phyloP scores from a whole-genome alignment of 1,140 invertebrate species.

The Stegodyphus dumicola region DNA sequence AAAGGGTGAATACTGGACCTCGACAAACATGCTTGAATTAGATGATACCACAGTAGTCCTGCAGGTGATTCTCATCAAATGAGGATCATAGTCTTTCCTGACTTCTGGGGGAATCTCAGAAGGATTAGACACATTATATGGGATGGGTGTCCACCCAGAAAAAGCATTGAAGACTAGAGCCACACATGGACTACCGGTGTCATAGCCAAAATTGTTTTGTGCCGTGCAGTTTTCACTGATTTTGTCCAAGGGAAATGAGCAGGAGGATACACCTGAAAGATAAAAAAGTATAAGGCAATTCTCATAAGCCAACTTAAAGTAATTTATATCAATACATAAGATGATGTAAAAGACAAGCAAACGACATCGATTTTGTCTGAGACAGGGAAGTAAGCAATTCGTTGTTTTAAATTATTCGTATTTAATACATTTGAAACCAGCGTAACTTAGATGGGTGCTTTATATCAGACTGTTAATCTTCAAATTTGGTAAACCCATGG shows the following conservation, averaged over 20 bases:
- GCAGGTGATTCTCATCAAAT: conserved; percentile 29
- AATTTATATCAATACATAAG: background rate
- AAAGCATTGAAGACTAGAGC: conserved; percentile 44
- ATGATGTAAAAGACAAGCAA: background rate
- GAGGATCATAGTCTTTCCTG: conserved; percentile 4
- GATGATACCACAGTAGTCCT: conserved; percentile 1
- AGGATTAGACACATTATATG: conserved; percentile 25
- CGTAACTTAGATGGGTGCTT: too few relatives aligned
- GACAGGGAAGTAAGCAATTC: too few relatives aligned
- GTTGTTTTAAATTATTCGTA: too few relatives aligned
- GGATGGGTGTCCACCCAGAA: conserved; percentile 29
- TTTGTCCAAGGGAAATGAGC: conserved; percentile 42
- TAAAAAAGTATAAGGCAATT: background rate
- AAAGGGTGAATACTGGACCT: conserved; percentile 48
- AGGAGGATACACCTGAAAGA: conserved; percentile 35
- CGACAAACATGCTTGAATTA: background rate
- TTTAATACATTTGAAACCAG: too few relatives aligned
- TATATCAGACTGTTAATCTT: too few relatives aligned
- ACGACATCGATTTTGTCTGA: too few relatives aligned
- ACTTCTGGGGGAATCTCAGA: background rate
- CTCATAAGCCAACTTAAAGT: background rate
- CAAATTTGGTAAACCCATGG: too few relatives aligned
- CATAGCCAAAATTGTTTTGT: conserved; percentile 52
- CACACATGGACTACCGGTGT: conserved; percentile 47
- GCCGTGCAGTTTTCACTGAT: conserved; percentile 51